Base-by-base conservation (phyloP, 2,888 invertebrate species). In the Cynaeus angustus region DNA sequence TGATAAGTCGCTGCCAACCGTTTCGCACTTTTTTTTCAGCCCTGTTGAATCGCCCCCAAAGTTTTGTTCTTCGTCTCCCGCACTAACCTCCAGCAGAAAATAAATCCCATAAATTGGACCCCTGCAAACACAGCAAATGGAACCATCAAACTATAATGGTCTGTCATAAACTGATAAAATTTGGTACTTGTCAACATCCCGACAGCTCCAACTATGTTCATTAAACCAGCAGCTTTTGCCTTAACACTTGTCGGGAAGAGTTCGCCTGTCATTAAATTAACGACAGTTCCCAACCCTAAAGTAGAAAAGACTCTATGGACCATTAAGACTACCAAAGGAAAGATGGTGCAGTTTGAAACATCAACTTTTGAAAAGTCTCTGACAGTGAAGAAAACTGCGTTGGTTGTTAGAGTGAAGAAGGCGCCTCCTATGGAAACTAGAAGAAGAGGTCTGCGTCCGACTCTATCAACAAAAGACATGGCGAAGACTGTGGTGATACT, bases 361-460 rank as follows among this genome's bases (percentile, higher is more conserved):
- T 26, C n/a, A 1, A 33, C 14, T 1, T 83, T 83, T 9, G 82
- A 82, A 6, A 81, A 83, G 0, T 84, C 80, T 21, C 85, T 84
- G n/a, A 84, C 72, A 26, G 87, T 82, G 80, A 79, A 62, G 80
- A 82, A n/a, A 77, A 65, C 1, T 77, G 77, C 72, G 52, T 0
- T 74, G 48, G 12, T 82, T 64, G n/a, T 76, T 70, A 6, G 79
- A 9, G 9, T 68, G 71, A 16, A 76, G 76, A 14, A 77, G 8
- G 87, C 83, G 0, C 85, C 72, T 3, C 72, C 45, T 14, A 78
- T 73, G 0, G 82, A 83, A 12, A 75, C 46, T 9, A 79, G 65
- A 52, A 82, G 71, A 0, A 80, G 68, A 1, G 77, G 75, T 66
- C 78, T 80, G 46, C 81, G 70, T 12, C 82, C 81, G 21, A 78